phyloP scores from a whole-genome alignment of 2,113 vertebrate genomes.

The Corydoras sp. region DNA sequence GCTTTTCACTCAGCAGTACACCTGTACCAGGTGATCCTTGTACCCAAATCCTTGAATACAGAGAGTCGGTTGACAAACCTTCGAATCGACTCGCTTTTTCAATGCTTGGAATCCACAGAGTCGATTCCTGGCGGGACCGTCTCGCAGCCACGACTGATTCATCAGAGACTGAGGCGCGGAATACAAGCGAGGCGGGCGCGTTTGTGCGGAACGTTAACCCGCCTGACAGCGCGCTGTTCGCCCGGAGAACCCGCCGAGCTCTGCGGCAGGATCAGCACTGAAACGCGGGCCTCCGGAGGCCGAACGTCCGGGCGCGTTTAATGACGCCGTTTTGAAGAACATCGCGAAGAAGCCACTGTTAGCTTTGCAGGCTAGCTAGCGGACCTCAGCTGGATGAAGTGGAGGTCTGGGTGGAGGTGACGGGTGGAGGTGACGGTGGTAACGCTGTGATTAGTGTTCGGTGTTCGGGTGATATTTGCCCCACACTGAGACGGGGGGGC shows the following conservation, averaged over 20 bases:
- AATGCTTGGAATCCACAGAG: neutral
- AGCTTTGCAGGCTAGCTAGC: neutral
- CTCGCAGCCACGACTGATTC: neutral
- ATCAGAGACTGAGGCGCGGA: neutral
- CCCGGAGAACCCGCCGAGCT: too few relatives aligned
- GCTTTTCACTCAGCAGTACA: too few relatives aligned
- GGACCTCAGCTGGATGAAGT: neutral
- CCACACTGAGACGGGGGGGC: too few relatives aligned
- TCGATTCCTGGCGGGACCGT: neutral
- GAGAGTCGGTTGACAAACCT: too few relatives aligned
- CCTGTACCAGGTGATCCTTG: too few relatives aligned
- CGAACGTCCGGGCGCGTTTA: neutral
- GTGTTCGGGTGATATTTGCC: too few relatives aligned
- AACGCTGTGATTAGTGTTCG: too few relatives aligned
- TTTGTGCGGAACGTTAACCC: neutral
- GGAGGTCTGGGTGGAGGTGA: too few relatives aligned
- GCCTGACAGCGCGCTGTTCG: neutral
- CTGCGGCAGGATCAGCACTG: too few relatives aligned
- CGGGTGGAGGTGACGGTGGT: too few relatives aligned
- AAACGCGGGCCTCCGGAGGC: neutral
- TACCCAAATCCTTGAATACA: too few relatives aligned
- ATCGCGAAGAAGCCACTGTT: neutral
- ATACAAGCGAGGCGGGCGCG: neutral
- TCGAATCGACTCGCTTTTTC: neutral
- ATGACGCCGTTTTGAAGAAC: neutral